These are phyloP conservation scores for Hyperoplus lanceolatus DNA, from an alignment of 2,797 vertebrate genomes.

Conservation along the genomic window DNA sequence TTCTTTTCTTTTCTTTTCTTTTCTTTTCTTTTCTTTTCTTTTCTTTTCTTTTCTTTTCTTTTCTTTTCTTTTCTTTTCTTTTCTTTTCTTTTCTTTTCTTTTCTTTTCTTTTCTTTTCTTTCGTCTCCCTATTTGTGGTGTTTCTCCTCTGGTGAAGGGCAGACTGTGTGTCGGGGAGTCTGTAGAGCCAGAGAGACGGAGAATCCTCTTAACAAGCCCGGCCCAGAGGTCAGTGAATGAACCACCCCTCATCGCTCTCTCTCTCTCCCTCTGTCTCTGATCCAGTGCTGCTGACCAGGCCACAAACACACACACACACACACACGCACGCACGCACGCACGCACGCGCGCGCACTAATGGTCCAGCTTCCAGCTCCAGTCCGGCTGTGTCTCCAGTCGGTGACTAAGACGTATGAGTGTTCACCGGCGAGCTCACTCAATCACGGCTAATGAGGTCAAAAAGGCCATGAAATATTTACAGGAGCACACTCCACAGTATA, in stretches of 20 bases:
- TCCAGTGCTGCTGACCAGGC: conserved; percentile 65
- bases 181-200: conserved; percentile 58
- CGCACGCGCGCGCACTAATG: conserved; percentile 64
- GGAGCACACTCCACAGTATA: conserved; percentile 67
- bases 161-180: conserved; percentile 47
- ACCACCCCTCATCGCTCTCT: conserved; percentile 66
- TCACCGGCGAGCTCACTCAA: conserved; percentile 75
- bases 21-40: no score
- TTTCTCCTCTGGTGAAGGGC: conserved; percentile 69
- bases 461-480: conserved; percentile 86
- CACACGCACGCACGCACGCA: background rate
- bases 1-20: no score
- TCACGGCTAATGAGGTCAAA: conserved; percentile 84
- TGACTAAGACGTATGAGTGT: conserved; percentile 79
- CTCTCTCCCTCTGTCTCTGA: conserved; percentile 51
- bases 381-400: conserved; percentile 56
- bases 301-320: conserved; percentile 54
- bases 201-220: conserved; percentile 73
- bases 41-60: no score
- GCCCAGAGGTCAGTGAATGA: conserved; percentile 71
- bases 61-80: no score
- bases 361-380: conserved; percentile 32
- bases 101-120: no score
- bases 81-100: no score
- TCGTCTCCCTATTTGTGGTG: conserved; percentile 40